Conservation (phyloP, 2,113 vertebrate genomes). For the Burhinus bistriatus region DNA sequence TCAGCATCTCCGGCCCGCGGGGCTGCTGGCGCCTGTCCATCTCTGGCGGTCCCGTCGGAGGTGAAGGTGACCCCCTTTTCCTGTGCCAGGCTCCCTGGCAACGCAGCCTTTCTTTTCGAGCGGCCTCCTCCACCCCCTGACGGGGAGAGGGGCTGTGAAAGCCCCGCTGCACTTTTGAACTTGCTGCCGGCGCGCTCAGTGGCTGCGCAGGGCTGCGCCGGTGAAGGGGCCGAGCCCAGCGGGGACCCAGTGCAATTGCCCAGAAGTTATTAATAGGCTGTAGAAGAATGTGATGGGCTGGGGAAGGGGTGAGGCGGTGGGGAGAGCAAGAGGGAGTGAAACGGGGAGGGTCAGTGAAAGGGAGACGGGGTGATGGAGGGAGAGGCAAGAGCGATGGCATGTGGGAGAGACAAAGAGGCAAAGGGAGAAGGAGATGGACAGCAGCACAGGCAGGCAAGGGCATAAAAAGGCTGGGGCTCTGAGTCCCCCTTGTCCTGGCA, state of each 20-base stretch:
- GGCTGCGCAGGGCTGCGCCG: slow-evolving; percentile 19
- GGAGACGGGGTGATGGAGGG: background rate
- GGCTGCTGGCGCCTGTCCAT: slow-evolving; percentile 19
- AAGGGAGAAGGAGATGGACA: background rate
- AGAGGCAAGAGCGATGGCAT: background rate
- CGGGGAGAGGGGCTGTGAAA: slow-evolving; percentile 39
- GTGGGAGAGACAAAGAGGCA: background rate
- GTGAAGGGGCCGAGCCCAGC: slow-evolving; percentile 47
- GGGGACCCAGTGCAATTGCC: slow-evolving; percentile 62
- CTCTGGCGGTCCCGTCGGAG: background rate
- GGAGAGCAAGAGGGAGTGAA: background rate
- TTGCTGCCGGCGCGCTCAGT: slow-evolving; percentile 49
- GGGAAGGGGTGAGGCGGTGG: background rate
- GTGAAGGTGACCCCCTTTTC: slow-evolving; percentile 56
- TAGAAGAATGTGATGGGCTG: slow-evolving; percentile 53
- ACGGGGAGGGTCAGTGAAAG: background rate
- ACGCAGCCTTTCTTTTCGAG: slow-evolving; percentile 39
- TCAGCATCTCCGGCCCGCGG: background rate
- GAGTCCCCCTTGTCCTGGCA: background rate
- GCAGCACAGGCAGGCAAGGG: fast-evolving
- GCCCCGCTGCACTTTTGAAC: slow-evolving; percentile 67
- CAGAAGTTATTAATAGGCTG: slow-evolving; percentile 71
- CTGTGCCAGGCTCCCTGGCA: slow-evolving; percentile 61
- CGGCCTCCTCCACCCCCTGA: slow-evolving; percentile 55
- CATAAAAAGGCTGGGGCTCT: background rate